Evolutionary conservation across 64 coral and sea anemone species (phyloP), one percentile per base, ranked within the genome.

Genomic region (Orbicella faveolata): DNA sequence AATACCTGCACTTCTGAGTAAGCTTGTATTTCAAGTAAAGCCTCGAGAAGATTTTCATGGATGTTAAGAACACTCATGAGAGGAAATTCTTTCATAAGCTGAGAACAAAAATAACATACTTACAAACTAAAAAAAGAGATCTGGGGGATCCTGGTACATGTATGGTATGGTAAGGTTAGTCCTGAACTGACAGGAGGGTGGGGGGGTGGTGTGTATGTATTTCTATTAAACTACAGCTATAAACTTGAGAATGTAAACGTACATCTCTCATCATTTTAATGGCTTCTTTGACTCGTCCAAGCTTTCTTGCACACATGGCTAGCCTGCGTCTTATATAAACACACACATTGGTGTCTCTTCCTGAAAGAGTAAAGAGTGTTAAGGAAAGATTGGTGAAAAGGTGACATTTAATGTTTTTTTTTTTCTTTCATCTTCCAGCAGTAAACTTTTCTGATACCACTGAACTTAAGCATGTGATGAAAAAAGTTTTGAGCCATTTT

Each of bases 241-340:
- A 57, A 57, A 57, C 54, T 57, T 14, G 54, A 80, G 16, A 59
- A 41, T 11, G 48, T 14, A 92, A 78, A 91, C 94, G 79, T 89
- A 99, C 96, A 93, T 99, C 96, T 83, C 94, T 93, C 96, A 99
- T 99, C 94, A 99, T 95, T 93, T 99, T 99, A 41, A 99, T 93
- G 30, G 96, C 96, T 85, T 99, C 96, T 89, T 95, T 95, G 61
- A 89, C 92, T 79, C 96, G 87, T 34, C 96, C 94, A n/a, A 99
- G 87, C 76, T 99, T 99, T 23, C 91, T 95, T 20, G 96, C 94
- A 91, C 96, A 99, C 96, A 99, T 99, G 19, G 96, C 96, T 25
- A 99, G 79, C 64, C 96, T 85, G 21, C 96, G 83, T 34, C 94
- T 89, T 0, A 99, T 93, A 84, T 99, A 99, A 73, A 95, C 96